Evolutionary conservation across 2,113 vertebrate genomes (phyloP).

Genomic region (Cyphomyrus plagiostoma): DNA sequence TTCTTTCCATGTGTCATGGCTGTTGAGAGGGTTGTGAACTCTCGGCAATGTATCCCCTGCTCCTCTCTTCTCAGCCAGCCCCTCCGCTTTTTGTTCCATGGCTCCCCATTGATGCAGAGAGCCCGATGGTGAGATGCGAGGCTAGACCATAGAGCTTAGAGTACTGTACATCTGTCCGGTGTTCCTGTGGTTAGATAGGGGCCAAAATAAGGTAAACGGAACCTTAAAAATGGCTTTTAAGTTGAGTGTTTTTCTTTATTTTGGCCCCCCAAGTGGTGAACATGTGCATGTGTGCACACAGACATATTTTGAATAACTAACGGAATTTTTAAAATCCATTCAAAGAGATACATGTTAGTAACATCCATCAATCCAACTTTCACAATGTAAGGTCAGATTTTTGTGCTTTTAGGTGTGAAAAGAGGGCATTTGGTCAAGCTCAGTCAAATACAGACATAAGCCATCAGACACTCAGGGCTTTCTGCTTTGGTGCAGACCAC

Average conservation of each 20-base stretch:
- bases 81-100: neutral
- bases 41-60: slow-evolving; percentile 23
- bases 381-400: neutral
- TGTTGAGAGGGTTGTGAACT: slow-evolving; percentile 18
- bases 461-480: neutral
- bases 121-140: neutral
- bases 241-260: neutral
- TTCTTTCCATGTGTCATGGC: slow-evolving; percentile 26
- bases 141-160: slow-evolving; percentile 20
- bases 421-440: neutral
- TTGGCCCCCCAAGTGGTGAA: neutral
- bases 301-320: neutral
- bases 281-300: neutral
- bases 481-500: neutral
- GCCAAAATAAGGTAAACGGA: neutral
- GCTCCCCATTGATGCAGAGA: neutral
- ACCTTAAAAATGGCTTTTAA: neutral
- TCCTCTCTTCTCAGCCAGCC: neutral
- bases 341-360: neutral
- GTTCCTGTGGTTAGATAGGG: neutral
- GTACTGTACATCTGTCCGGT: neutral
- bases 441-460: neutral
- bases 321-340: neutral
- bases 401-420: neutral
- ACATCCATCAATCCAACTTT: neutral